These are phyloP conservation scores for Hemibagrus wyckioides DNA, from an alignment of 2,113 vertebrate species.

Conservation along the genomic window DNA sequence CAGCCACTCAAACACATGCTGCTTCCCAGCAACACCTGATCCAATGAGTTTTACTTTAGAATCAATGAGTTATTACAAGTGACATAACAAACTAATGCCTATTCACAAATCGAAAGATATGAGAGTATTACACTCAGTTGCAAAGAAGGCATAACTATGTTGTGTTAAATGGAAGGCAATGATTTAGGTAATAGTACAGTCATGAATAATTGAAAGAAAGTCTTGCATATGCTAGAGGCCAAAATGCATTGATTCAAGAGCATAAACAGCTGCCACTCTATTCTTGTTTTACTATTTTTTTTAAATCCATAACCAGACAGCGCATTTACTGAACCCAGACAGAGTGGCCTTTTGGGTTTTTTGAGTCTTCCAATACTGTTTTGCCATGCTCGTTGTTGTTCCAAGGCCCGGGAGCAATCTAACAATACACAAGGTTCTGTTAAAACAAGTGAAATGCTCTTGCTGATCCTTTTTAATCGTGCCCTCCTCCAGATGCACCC, in stretches of 20 bases:
- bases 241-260: slow-evolving; percentile 14
- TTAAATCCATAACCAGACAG: slow-evolving; percentile 40
- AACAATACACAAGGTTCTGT: slow-evolving; percentile 3
- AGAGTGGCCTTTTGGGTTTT: slow-evolving; percentile 19
- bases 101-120: background rate
- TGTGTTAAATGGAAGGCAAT: background rate
- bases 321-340: slow-evolving; percentile 23
- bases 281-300: slow-evolving; percentile 10
- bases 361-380: slow-evolving; percentile 24
- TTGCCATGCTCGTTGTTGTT: slow-evolving; percentile 25
- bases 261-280: slow-evolving; percentile 15
- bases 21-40: background rate
- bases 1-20: background rate
- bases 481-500: slow-evolving; percentile 50
- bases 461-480: slow-evolving; percentile 35
- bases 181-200: background rate
- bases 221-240: background rate
- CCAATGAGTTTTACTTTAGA: background rate
- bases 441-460: slow-evolving; percentile 10
- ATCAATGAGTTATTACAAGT: background rate
- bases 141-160: background rate
- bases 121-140: background rate
- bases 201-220: background rate
- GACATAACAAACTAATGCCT: background rate
- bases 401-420: slow-evolving; percentile 28